These are phyloP conservation scores for Acridotheres tristis DNA, from an alignment of 2,797 vertebrate genomes.

Conservation along the genomic window DNA sequence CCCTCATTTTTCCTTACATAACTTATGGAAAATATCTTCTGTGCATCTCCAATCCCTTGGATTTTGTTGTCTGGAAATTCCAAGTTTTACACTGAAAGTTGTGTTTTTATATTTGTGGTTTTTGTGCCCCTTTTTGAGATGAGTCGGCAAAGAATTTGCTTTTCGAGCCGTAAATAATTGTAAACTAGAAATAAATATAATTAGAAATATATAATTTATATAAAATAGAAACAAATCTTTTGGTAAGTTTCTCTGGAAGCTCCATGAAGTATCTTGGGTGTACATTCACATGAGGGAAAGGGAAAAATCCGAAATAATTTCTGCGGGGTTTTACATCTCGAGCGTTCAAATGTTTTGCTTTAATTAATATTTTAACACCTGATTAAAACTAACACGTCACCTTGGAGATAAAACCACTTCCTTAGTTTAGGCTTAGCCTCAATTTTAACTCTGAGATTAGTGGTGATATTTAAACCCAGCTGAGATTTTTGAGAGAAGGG, in stretches of 20 bases:
- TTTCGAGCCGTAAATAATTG: background rate
- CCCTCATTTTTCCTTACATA: background rate
- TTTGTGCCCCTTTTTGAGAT: background rate
- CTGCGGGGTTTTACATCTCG: fast-evolving
- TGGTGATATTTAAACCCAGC: background rate
- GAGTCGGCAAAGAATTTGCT: fast-evolving
- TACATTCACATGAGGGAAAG: background rate
- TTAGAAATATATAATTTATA: fast-evolving
- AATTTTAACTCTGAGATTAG: background rate
- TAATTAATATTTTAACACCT: background rate
- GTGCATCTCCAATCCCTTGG: background rate
- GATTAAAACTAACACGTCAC: background rate
- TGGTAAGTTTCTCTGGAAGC: background rate
- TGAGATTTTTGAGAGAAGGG: background rate
- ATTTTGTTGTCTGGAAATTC: background rate
- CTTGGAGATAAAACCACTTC: no score
- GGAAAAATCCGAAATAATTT: background rate
- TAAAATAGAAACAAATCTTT: background rate
- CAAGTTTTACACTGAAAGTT: background rate
- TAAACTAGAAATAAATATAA: background rate
- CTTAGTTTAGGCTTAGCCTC: background rate
- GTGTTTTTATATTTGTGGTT: background rate
- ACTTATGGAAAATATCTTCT: fast-evolving
- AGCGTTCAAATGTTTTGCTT: background rate
- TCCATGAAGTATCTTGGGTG: background rate